Evolutionary conservation across 2,113 vertebrate species (phyloP), one percentile per base, ranked within the genome.

Genomic region (Myiagra hebetior): DNA sequence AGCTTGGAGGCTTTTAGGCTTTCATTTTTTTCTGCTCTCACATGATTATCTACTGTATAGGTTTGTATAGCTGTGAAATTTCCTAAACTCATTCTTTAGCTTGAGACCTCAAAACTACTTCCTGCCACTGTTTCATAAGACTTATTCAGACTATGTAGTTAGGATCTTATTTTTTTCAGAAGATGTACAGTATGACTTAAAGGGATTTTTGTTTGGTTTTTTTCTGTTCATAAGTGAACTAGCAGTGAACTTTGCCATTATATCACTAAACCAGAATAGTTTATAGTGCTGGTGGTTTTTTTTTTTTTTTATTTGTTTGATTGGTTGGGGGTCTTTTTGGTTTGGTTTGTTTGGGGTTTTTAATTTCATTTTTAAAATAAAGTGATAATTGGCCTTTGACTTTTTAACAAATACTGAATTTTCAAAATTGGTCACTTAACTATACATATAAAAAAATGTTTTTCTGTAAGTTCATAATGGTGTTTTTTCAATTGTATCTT

Each of bases 401-500:
- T 27, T 92, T 75, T 75, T 53, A 65, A 77, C 46, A 62, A 75
- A 56, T 56, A 9, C 9, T 63, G 22, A 65, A 28, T 47, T 95
- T 95, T 74, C 59, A 64, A 77, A 91, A 90, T 5, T 55, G 30
- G 56, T 53, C 33, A 78, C 39, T 65, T 76, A 78, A 57, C 10
- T 85, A 10, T 50, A 31, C 2, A 3, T 67, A 42, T 42, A 75
- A 70, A 47, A 35, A 69, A 18, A 13, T 46, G 17, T 5, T 79
- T 62, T 95, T 70, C 14, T 84, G 0, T 77, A 67, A 84, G 30
- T 13, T 84, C 21, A 39, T 69, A 88, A 46, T n/a, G 15, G 10
- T 49, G 15, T 9, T 87, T 94, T 86, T 95, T 18, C 31, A 88
- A n/a, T 27, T 86, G 17, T 73, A 53, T 92, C 28, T 90, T 95